Evolutionary conservation across 2,888 invertebrate genomes (phyloP).

Genomic region (Clitarchus hookeri): DNA sequence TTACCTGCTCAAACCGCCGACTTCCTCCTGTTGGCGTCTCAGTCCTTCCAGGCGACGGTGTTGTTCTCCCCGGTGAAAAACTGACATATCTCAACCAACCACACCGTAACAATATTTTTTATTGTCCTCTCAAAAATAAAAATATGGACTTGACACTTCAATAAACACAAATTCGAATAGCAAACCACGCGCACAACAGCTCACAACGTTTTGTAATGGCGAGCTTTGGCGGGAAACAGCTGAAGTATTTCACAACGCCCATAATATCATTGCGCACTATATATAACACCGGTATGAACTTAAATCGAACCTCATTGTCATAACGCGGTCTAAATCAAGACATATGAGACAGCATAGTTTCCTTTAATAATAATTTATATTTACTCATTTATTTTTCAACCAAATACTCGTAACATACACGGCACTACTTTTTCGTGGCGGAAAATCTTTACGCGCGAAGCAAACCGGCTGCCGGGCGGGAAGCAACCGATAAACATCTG

Average conservation of each 20-base stretch:
- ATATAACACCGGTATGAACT: neutral
- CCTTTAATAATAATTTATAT: neutral
- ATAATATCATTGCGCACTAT: slow-evolving; percentile 47
- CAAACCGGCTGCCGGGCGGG: slow-evolving; percentile 41
- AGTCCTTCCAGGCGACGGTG: slow-evolving; percentile 60
- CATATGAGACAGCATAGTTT: too few species aligned
- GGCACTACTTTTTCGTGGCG: slow-evolving; percentile 36
- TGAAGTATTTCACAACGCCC: slow-evolving; percentile 57
- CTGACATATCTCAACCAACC: slow-evolving; percentile 57
- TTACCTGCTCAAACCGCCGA: slow-evolving; percentile 58
- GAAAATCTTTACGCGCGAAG: slow-evolving; percentile 31
- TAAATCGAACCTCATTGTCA: neutral
- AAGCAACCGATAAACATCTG: slow-evolving; percentile 43
- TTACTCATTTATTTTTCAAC: slow-evolving; percentile 24
- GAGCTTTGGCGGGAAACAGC: slow-evolving; percentile 73
- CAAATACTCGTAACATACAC: slow-evolving; percentile 26
- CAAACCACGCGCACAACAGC: slow-evolving; percentile 56
- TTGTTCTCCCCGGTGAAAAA: slow-evolving; percentile 59
- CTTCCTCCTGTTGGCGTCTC: slow-evolving; percentile 58
- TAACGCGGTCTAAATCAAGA: too few species aligned
- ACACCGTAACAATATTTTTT: slow-evolving; percentile 36
- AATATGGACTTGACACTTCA: slow-evolving; percentile 44
- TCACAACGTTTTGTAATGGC: slow-evolving; percentile 64
- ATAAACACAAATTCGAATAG: slow-evolving; percentile 44
- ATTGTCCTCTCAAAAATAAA: slow-evolving; percentile 40